Percentiles rank a stretch among this genome's conserved stretches.
phyloP scores from a whole-genome alignment of 2,797 vertebrate genomes.

The Naso thynnoides region DNA sequence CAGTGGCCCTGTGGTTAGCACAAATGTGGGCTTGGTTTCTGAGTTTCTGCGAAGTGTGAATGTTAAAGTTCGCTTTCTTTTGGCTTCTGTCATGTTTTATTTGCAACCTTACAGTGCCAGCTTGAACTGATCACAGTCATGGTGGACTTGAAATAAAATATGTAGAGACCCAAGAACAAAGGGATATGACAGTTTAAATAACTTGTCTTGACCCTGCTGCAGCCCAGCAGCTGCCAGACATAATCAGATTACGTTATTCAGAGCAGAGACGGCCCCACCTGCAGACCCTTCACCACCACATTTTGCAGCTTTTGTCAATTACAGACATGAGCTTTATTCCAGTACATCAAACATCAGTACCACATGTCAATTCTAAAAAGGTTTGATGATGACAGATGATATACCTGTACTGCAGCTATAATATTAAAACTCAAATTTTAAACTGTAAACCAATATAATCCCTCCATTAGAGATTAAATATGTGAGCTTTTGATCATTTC shows the following conservation, averaged over 20 bases:
- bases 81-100: neutral
- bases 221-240: constrained; percentile 62
- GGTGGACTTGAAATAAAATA: neutral
- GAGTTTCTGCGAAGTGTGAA: neutral
- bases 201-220: constrained; percentile 12
- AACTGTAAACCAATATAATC: neutral
- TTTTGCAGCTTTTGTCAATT: neutral
- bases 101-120: neutral
- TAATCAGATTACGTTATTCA: constrained; percentile 80
- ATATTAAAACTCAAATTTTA: neutral
- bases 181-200: neutral
- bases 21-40: neutral
- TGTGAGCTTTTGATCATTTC: neutral
- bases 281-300: constrained; percentile 41
- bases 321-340: neutral
- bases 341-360: neutral
- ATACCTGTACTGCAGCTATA: neutral
- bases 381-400: neutral
- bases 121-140: neutral
- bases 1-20: constrained; percentile 6
- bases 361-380: neutral
- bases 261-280: constrained; percentile 49
- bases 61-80: neutral
- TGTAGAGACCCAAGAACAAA: neutral
- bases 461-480: neutral